A percentile compares a stretch with the other conserved stretches of the same genome.
These are phyloP conservation scores for Morpho deidamia DNA, from an alignment of 2,888 invertebrate species.

Conservation along the genomic window DNA sequence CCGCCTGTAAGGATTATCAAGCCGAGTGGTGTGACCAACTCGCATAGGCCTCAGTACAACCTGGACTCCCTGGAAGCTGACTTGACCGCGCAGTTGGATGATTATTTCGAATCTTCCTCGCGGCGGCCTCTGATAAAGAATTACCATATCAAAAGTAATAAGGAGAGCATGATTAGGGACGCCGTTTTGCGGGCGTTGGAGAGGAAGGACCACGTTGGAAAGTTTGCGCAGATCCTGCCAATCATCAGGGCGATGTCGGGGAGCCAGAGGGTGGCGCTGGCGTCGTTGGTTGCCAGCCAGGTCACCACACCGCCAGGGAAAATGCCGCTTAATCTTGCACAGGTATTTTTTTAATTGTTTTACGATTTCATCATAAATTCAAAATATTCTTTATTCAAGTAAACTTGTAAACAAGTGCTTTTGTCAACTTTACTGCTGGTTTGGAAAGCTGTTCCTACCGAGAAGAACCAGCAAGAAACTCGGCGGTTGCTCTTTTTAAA, in stretches of 20 bases:
- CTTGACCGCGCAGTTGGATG: conserved; percentile 42
- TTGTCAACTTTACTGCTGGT: too few species aligned
- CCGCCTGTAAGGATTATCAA: conserved; percentile 54
- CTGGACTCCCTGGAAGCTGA: conserved; percentile 56
- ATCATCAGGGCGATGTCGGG: conserved; percentile 81
- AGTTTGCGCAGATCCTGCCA: conserved; percentile 81
- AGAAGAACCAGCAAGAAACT: too few species aligned
- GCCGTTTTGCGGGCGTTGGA: conserved; percentile 78
- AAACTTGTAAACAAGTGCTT: too few species aligned
- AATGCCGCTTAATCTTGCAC: conserved; percentile 73
- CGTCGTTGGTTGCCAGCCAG: conserved; percentile 80
- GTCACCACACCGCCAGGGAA: conserved; percentile 75
- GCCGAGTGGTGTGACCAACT: conserved; percentile 58
- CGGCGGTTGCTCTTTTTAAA: too few species aligned
- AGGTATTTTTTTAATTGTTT: conserved; percentile 73
- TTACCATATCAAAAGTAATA: conserved; percentile 50
- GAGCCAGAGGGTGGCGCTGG: conserved; percentile 79
- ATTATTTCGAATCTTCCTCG: conserved; percentile 37
- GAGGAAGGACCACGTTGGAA: conserved; percentile 77
- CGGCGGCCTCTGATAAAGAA: conserved; percentile 42
- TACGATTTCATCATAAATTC: not conserved
- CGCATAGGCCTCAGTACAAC: conserved; percentile 67
- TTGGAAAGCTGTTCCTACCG: too few species aligned
- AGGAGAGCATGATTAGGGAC: conserved; percentile 70
- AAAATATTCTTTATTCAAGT: too few species aligned